These are phyloP conservation scores for Phortica okadai DNA, from an alignment of 2,888 invertebrate genomes.

Conservation along the genomic window DNA sequence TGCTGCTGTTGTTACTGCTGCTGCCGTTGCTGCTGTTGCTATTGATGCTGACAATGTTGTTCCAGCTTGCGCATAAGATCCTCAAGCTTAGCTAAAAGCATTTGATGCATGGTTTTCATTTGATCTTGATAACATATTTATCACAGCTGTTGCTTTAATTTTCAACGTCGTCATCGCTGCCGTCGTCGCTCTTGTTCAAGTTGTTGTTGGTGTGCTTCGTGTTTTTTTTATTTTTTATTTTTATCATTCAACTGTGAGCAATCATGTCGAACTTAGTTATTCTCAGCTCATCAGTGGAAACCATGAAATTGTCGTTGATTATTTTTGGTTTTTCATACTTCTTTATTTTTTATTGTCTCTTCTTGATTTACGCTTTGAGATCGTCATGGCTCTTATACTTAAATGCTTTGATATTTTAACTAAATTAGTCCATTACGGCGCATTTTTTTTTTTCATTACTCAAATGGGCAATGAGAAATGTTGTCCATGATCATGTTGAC, in stretches of 20 bases:
- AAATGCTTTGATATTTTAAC: no score
- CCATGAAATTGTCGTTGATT: slow-evolving; percentile 24
- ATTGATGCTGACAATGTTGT: not conserved
- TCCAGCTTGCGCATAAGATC: not conserved
- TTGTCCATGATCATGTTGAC: no score
- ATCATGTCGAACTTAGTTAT: not conserved
- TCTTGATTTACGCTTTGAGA: not conserved
- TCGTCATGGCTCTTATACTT: not conserved
- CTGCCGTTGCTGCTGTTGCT: not conserved
- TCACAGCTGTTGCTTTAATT: slow-evolving; percentile 26
- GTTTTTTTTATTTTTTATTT: slow-evolving; percentile 33
- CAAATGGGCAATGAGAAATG: no score
- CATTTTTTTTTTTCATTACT: no score
- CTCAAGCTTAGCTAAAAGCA: not conserved
- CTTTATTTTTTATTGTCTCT: not conserved
- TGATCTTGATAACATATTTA: slow-evolving; percentile 31
- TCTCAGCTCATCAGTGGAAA: not conserved
- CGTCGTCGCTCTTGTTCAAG: not conserved
- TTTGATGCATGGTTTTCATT: slow-evolving; percentile 11
- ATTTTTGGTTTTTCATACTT: slow-evolving; percentile 22
- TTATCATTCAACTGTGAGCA: not conserved
- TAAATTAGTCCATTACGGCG: no score
- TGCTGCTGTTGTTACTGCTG: not conserved
- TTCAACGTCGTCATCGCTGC: not conserved
- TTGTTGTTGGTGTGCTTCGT: not conserved